Evolutionary conservation across 2,113 vertebrate species (phyloP).

Genomic region (Circaetus gallicus): DNA sequence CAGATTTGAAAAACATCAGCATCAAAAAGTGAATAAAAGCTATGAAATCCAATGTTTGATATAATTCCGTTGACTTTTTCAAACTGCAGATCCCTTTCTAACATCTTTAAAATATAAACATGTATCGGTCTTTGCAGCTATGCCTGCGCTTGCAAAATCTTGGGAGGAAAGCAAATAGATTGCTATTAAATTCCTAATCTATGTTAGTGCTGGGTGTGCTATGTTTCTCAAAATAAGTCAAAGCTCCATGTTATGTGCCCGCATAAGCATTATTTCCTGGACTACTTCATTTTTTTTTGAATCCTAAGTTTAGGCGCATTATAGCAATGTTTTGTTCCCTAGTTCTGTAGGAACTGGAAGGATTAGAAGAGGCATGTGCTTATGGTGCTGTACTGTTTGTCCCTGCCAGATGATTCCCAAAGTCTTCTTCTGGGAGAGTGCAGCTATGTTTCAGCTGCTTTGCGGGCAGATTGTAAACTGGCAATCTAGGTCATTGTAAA

Average conservation of each 20-base stretch:
- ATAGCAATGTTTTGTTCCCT: background rate
- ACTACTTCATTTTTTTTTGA: background rate
- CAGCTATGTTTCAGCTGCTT: background rate
- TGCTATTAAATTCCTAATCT: background rate
- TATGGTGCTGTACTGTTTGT: background rate
- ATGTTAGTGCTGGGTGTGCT: background rate
- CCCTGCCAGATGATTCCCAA: background rate
- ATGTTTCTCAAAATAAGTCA: background rate
- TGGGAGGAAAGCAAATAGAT: background rate
- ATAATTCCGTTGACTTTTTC: background rate
- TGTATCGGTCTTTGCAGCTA: background rate
- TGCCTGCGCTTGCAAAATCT: background rate
- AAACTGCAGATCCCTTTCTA: background rate
- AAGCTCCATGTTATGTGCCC: background rate
- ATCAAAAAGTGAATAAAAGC: background rate
- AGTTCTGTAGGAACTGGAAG: background rate
- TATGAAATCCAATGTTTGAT: background rate
- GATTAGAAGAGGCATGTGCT: background rate
- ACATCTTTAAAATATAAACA: background rate
- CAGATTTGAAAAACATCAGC: background rate
- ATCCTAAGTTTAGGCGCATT: background rate
- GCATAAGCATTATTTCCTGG: background rate
- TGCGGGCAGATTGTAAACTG: constrained; percentile 30
- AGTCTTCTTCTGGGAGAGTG: background rate
- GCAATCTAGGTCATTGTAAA: constrained; percentile 21